Percentiles rank a stretch among this genome's conserved stretches.
Evolutionary conservation across 2,888 invertebrate genomes (phyloP).

Genomic region (Sesia bembeciformis): DNA sequence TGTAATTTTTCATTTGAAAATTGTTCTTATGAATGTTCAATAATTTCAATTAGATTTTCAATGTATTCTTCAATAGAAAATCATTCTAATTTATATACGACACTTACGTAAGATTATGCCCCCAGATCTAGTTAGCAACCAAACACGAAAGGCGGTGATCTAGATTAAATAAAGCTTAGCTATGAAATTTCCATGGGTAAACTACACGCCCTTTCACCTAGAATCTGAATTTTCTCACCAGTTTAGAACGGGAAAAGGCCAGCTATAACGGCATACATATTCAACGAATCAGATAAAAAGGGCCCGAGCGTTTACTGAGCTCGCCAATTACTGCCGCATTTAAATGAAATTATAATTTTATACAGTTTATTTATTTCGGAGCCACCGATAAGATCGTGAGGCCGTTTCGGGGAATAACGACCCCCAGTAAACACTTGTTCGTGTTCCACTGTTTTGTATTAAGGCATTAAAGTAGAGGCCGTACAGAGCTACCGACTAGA

Average conservation of each 20-base stretch:
- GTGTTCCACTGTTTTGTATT: slow-evolving; percentile 1
- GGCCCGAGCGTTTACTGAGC: slow-evolving; percentile 16
- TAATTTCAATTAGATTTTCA: too few relatives aligned
- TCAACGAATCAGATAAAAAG: slow-evolving; percentile 20
- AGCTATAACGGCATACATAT: not conserved
- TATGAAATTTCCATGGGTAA: not conserved
- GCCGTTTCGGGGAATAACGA: slow-evolving; percentile 1
- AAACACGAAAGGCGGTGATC: not conserved
- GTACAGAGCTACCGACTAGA: not conserved
- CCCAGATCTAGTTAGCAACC: too few relatives aligned
- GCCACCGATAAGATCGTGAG: slow-evolving; percentile 21
- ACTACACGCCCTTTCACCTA: not conserved
- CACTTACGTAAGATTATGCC: too few relatives aligned
- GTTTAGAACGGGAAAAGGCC: not conserved
- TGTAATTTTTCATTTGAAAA: too few relatives aligned
- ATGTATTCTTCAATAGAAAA: too few relatives aligned
- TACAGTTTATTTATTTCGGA: slow-evolving; percentile 28
- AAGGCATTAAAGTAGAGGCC: not conserved
- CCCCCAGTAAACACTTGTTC: slow-evolving; percentile 5
- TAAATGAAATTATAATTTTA: slow-evolving; percentile 42
- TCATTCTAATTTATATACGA: too few relatives aligned
- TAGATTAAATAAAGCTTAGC: not conserved
- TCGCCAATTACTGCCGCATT: slow-evolving; percentile 28
- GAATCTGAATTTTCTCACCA: not conserved
- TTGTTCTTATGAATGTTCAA: too few relatives aligned